Evolutionary conservation across 2,797 vertebrate genomes (phyloP).

Genomic region (Taenioides sp.): DNA sequence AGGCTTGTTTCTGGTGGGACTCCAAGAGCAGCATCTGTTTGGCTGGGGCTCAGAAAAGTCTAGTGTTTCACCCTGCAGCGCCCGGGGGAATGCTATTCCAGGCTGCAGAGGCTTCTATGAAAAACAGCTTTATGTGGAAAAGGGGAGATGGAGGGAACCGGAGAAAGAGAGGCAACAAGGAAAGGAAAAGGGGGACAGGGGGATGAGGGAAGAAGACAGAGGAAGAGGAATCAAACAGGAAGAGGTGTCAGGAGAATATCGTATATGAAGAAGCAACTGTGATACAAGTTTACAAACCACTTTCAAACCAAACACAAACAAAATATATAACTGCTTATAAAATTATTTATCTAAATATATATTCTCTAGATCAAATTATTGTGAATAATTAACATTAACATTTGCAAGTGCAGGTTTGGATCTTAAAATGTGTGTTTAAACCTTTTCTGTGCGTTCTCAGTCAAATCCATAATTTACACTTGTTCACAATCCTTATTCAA

Average conservation of each 20-base stretch:
- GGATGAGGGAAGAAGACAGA: conserved; percentile 35
- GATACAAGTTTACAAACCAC: neutral
- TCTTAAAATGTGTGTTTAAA: neutral
- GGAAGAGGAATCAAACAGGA: conserved; percentile 17
- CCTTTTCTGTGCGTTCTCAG: neutral
- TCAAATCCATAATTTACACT: conserved; percentile 36
- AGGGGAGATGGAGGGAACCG: conserved; percentile 73
- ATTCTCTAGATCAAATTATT: neutral
- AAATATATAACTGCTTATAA: neutral
- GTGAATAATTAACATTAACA: neutral
- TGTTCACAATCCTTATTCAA: conserved; percentile 46
- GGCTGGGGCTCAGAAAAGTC: conserved; percentile 80
- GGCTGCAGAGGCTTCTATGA: conserved; percentile 81
- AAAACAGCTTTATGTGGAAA: conserved; percentile 87
- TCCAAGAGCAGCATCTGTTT: conserved; percentile 83
- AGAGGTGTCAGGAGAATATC: conserved; percentile 11
- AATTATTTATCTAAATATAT: neutral
- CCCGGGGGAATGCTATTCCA: conserved; percentile 83
- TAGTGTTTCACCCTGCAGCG: conserved; percentile 81
- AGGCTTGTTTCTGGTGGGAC: conserved; percentile 79
- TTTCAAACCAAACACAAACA: neutral
- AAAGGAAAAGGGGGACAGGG: conserved; percentile 63
- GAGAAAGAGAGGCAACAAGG: conserved; percentile 68
- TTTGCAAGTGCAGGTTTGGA: neutral
- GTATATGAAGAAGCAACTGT: conserved; percentile 19